Percentiles rank a stretch among this genome's conserved stretches.
Evolutionary conservation across 2,797 vertebrate genomes (phyloP).

Genomic region (Sebastes aleutianus): DNA sequence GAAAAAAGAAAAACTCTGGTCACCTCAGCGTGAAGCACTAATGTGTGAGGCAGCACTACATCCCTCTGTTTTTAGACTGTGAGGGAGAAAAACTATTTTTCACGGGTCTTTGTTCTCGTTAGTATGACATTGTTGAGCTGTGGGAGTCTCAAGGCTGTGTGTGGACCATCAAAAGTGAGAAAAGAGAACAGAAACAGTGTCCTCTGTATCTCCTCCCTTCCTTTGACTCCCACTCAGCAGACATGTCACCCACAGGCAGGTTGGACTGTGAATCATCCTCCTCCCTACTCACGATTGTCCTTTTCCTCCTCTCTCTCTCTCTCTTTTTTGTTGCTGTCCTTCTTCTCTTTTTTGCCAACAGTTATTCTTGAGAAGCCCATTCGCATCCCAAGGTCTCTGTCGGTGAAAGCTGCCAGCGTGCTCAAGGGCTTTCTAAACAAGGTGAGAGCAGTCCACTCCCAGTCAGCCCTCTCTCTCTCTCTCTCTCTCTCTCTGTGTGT

Average conservation of each 20-base stretch:
- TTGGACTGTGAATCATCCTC: constrained; percentile 70
- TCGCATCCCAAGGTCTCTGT: constrained; percentile 97
- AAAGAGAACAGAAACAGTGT: constrained; percentile 42
- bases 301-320: constrained; percentile 35
- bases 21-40: neutral
- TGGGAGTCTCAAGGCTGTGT: constrained; percentile 64
- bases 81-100: constrained; percentile 3
- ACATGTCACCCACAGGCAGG: constrained; percentile 67
- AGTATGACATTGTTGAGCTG: constrained; percentile 40
- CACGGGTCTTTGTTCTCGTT: constrained; percentile 27
- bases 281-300: constrained; percentile 64
- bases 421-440: constrained; percentile 99
- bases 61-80: constrained; percentile 36
- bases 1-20: neutral
- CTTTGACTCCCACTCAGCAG: constrained; percentile 65
- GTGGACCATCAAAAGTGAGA: constrained; percentile 36
- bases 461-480: neutral
- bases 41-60: neutral
- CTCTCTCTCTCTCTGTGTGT: neutral
- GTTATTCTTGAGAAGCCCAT: constrained; percentile 99
- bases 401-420: constrained; percentile 97
- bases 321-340: constrained; percentile 29
- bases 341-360: constrained; percentile 52
- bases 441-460: constrained; percentile 80
- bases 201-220: constrained; percentile 45